These are phyloP conservation scores for Volucella zonaria DNA, from an alignment of 2,888 invertebrate species.

Conservation along the genomic window DNA sequence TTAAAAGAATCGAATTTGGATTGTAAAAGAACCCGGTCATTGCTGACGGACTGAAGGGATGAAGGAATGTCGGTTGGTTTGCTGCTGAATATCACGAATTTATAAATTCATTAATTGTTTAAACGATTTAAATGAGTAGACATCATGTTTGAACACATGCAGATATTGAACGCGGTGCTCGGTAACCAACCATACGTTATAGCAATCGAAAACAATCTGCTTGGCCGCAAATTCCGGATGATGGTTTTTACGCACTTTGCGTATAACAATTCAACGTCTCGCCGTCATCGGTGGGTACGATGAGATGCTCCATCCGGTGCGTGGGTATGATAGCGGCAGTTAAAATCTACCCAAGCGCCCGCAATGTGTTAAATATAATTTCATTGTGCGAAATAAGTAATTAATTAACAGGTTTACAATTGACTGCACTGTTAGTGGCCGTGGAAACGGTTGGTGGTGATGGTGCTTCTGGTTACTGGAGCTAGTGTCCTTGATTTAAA, in stretches of 20 bases:
- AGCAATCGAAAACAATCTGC: slow-evolving; percentile 69
- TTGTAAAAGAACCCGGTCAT: slow-evolving; percentile 35
- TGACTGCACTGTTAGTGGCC: slow-evolving; percentile 24
- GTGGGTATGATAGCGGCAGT: slow-evolving; percentile 65
- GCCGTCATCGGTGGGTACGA: slow-evolving; percentile 4
- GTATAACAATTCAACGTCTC: slow-evolving; percentile 19
- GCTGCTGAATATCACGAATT: slow-evolving; percentile 59
- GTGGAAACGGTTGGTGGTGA: background rate
- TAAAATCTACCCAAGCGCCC: slow-evolving; percentile 40
- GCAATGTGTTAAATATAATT: slow-evolving; percentile 59
- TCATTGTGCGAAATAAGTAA: slow-evolving; percentile 62
- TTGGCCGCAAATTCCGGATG: slow-evolving; percentile 71
- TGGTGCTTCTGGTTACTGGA: background rate
- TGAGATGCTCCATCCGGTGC: slow-evolving; percentile 63
- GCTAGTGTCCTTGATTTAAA: no score
- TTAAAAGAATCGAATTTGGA: slow-evolving; percentile 43
- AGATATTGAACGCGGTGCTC: slow-evolving; percentile 54
- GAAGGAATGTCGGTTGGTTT: slow-evolving; percentile 57
- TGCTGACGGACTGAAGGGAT: slow-evolving; percentile 38
- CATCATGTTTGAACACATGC: slow-evolving; percentile 64
- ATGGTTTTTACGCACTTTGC: slow-evolving; percentile 72
- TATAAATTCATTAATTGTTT: slow-evolving; percentile 72
- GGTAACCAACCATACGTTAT: slow-evolving; percentile 41
- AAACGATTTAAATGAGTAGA: slow-evolving; percentile 70
- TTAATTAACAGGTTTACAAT: slow-evolving; percentile 57